These are phyloP conservation scores for Pycnomerus fuliginosus DNA, from an alignment of 2,888 invertebrate genomes.

Conservation along the genomic window DNA sequence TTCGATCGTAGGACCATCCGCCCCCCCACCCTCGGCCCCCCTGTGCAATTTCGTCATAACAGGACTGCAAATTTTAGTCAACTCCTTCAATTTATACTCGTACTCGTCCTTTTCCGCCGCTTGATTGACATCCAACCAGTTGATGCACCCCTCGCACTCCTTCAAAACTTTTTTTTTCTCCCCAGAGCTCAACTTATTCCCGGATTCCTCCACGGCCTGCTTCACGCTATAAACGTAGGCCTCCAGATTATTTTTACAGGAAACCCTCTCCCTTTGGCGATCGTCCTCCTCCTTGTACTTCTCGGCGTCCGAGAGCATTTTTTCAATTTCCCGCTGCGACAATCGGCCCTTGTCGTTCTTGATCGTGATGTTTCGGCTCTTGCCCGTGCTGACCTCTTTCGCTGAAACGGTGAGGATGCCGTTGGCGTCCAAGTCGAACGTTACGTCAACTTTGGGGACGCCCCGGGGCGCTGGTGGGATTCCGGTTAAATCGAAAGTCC, in stretches of 20 bases:
- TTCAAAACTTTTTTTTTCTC: conserved; percentile 50
- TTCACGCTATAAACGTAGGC: conserved; percentile 69
- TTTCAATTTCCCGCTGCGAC: conserved; percentile 79
- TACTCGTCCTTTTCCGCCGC: conserved; percentile 66
- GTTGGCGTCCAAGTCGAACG: conserved; percentile 76
- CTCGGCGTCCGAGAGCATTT: conserved; percentile 76
- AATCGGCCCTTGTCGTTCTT: conserved; percentile 82
- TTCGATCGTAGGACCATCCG: conserved; percentile 49
- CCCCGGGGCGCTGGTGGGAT: conserved; percentile 59
- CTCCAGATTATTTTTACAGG: conserved; percentile 71
- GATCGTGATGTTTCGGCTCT: conserved; percentile 75
- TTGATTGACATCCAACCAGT: conserved; percentile 71
- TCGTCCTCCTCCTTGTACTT: conserved; percentile 70
- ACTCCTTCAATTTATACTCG: conserved; percentile 61
- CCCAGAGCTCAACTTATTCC: conserved; percentile 60
- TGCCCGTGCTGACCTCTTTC: conserved; percentile 59
- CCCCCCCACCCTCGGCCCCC: conserved; percentile 29
- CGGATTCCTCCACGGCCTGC: conserved; percentile 67
- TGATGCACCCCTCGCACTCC: conserved; percentile 62
- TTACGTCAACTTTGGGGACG: conserved; percentile 57
- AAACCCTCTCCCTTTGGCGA: conserved; percentile 66
- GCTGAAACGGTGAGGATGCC: conserved; percentile 64
- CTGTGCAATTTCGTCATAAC: conserved; percentile 59
- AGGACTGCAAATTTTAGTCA: conserved; percentile 61
- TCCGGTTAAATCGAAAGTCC: conserved; percentile 56